phyloP scores from a whole-genome alignment of 2,888 invertebrate genomes.

The Scaptomyza cyrtandrae region DNA sequence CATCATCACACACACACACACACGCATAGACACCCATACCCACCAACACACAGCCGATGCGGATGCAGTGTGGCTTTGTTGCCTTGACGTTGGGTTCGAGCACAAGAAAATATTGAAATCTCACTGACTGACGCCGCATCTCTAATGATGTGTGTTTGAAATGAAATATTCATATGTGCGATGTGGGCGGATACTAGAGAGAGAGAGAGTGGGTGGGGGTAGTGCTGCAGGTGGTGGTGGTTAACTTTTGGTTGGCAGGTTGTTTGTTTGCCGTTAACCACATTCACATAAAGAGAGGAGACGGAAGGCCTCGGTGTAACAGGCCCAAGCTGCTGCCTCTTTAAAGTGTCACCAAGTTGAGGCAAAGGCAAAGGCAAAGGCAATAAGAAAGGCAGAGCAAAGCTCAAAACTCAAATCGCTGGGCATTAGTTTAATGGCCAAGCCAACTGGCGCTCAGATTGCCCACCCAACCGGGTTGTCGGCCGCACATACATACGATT shows the following conservation, averaged over 20 bases:
- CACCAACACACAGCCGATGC: slow-evolving; percentile 23
- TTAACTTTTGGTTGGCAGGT: slow-evolving; percentile 18
- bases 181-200: slow-evolving; percentile 9
- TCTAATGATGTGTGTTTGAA: slow-evolving; percentile 79
- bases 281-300: background rate
- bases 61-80: slow-evolving; percentile 44
- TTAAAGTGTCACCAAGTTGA: slow-evolving; percentile 78
- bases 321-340: slow-evolving; percentile 44
- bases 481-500: slow-evolving; percentile 52
- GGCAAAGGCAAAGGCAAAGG: slow-evolving; percentile 41
- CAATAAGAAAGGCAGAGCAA: slow-evolving; percentile 43
- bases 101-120: slow-evolving; percentile 78
- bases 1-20: slow-evolving; percentile 18
- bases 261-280: slow-evolving; percentile 23
- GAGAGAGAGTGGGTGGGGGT: background rate
- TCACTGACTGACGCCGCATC: slow-evolving; percentile 73
- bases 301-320: background rate
- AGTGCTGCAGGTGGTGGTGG: slow-evolving; percentile 1
- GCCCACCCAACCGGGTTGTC: slow-evolving; percentile 4
- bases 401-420: slow-evolving; percentile 66
- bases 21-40: background rate
- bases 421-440: slow-evolving; percentile 73
- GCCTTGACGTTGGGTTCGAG: slow-evolving; percentile 58
- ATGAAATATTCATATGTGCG: slow-evolving; percentile 76
- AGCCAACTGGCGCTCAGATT: slow-evolving; percentile 62